Base-by-base conservation (phyloP, 2,888 invertebrate species). In the Pomacea canaliculata region DNA sequence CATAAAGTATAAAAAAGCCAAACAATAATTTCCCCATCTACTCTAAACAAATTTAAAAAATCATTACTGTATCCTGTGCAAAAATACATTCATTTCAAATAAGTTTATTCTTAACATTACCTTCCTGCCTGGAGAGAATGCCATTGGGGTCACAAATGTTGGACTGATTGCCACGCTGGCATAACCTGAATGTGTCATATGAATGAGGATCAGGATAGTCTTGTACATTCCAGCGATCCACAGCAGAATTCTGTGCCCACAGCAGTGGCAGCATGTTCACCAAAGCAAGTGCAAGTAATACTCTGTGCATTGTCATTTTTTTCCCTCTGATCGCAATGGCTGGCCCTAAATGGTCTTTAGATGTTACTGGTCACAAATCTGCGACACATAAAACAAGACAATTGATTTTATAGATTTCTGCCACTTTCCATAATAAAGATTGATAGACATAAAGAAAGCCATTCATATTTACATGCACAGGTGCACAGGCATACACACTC, bases 111-210 rank as follows among this genome's bases (percentile, higher is more conserved):
- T 37, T 5, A 37, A 37, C 5, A 65, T 72, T 75, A 84, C 84
- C 84, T 69, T 81, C 70, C 49, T 76, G 62, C 18, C n/a, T 76
- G 49, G 74, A 70, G 37, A 85, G 80, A 37, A 85, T 46, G 19
- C 75, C 74, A 75, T 84, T 82, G 27, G 85, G 85, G 73, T 85
- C 84, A 77, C 85, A 85, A 37, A 85, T 80, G 72, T 78, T 81
- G 46, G 84, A 83, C 16, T 74, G 75, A 65, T 79, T 78, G n/a
- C 73, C 46, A 23, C 78, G 65, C n/a, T 77, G 74, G 63, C 85
- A 79, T 18, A 78, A 78, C 71, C 76, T 77, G 56, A 68, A 74
- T 18, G 73, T 79, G 19, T 76, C 65, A n/a, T 71, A 68, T 37
- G 72, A 75, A 66, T 76, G 71, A 13, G 85, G 85, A 65, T 85